Conservation (phyloP, 2,113 vertebrate species). For the Prunella fulvescens region DNA sequence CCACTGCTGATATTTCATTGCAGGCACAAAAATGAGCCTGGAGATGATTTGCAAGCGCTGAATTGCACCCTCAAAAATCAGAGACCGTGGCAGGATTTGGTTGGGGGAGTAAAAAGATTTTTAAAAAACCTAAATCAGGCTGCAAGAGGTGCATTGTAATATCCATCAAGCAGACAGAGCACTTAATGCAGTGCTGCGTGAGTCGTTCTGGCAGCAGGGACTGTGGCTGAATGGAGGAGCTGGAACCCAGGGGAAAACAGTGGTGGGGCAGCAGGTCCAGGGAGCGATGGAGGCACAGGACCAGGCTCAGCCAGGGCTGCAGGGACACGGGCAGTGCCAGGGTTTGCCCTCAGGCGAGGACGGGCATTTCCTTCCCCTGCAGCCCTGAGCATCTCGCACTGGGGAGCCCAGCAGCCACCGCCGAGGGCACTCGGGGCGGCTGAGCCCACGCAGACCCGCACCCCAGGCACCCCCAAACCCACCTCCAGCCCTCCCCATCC, state of each 20-base stretch:
- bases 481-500: background rate
- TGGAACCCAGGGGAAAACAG: background rate
- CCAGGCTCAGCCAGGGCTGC: background rate
- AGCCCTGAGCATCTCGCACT: accelerated
- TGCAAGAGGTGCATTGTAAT: background rate
- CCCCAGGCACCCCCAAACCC: background rate
- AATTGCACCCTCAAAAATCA: slow-evolving; percentile 50
- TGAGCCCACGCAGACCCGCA: background rate
- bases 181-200: background rate
- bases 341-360: background rate
- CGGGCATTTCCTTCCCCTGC: background rate
- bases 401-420: background rate
- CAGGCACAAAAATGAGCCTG: slow-evolving; percentile 3
- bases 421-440: background rate
- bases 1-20: slow-evolving; percentile 7
- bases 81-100: background rate
- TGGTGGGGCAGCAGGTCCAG: accelerated
- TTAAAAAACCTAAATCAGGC: background rate
- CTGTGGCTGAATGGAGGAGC: background rate
- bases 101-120: background rate
- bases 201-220: background rate
- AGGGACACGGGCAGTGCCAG: accelerated
- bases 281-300: background rate
- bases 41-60: slow-evolving; percentile 36
- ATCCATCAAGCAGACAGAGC: slow-evolving; percentile 7